These are phyloP conservation scores for Scaptodrosophila lebanonensis DNA, from an alignment of 1,140 invertebrate genomes.

Conservation along the genomic window DNA sequence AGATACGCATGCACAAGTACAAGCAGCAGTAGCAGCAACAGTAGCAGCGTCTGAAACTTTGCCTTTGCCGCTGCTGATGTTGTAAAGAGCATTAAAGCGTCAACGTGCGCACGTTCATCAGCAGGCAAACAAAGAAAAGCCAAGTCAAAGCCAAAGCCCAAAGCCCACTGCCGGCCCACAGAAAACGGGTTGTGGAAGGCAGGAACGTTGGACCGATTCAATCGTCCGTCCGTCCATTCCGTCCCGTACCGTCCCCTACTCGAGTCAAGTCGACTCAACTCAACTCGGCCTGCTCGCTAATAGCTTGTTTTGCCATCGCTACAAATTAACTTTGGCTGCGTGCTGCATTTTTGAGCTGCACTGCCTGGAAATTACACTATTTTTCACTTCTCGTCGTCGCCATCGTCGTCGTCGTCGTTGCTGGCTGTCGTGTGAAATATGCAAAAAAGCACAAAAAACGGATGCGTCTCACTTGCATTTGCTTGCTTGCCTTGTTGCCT, in stretches of 20 bases:
- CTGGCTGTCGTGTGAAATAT: conserved; percentile 64
- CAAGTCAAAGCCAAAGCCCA: conserved; percentile 39
- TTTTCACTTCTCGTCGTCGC: conserved; percentile 48
- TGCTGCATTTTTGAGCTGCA: conserved; percentile 53
- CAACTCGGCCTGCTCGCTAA: conserved; percentile 55
- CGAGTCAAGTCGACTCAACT: background rate
- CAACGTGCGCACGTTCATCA: conserved; percentile 52
- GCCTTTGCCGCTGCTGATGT: background rate
- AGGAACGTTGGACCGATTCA: conserved; percentile 10
- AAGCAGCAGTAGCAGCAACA: conserved; percentile 34
- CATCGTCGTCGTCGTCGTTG: background rate
- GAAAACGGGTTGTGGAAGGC: conserved; percentile 32
- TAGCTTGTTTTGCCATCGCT: conserved; percentile 70
- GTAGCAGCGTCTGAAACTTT: background rate
- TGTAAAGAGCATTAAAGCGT: conserved; percentile 50
- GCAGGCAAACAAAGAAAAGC: conserved; percentile 21
- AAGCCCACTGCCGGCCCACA: conserved; percentile 45
- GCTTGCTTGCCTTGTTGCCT: no score
- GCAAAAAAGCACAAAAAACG: conserved; percentile 55
- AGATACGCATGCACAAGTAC: conserved; percentile 53
- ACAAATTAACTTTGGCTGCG: conserved; percentile 73
- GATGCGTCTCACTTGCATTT: conserved; percentile 60
- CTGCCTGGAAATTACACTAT: conserved; percentile 65
- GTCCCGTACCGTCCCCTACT: background rate
- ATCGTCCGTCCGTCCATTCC: background rate